These are phyloP conservation scores for Harpagoxenus sublaevis DNA, from an alignment of 2,888 invertebrate genomes.

Conservation along the genomic window DNA sequence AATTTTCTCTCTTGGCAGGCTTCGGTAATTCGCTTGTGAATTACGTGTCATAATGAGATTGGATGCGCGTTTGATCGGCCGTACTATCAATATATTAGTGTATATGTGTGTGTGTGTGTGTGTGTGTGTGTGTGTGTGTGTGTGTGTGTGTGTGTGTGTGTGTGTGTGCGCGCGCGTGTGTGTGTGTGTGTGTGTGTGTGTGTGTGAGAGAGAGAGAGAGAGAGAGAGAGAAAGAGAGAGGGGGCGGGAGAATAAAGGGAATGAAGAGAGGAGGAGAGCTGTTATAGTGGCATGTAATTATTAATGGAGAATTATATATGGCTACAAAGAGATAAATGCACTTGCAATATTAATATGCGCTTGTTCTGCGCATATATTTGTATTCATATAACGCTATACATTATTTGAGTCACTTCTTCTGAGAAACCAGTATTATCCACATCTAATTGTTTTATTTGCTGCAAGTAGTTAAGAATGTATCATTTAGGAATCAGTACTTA, in stretches of 20 bases:
- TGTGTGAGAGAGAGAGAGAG: not conserved
- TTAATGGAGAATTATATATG: constrained; percentile 29
- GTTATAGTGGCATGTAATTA: constrained; percentile 25
- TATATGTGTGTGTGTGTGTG: not conserved
- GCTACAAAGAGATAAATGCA: constrained; percentile 33
- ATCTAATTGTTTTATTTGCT: not conserved
- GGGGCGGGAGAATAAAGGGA: not conserved
- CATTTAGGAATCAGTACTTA: too few relatives aligned
- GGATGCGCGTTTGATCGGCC: constrained; percentile 38
- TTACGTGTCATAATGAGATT: constrained; percentile 42
- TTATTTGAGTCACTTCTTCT: not conserved
- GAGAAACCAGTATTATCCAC: not conserved
- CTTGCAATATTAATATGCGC: constrained; percentile 32
- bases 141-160: not conserved
- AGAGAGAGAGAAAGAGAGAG: not conserved
- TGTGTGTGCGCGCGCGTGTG: too few relatives aligned
- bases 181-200: not conserved
- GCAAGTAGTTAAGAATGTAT: not conserved
- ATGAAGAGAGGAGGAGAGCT: constrained; percentile 1
- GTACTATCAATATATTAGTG: constrained; percentile 32
- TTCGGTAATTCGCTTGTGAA: constrained; percentile 38
- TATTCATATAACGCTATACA: constrained; percentile 18
- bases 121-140: not conserved
- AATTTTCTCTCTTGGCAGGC: constrained; percentile 35
- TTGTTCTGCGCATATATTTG: not conserved